These are phyloP conservation scores for Phorcus lineatus DNA, from an alignment of 2,888 invertebrate species.

Conservation along the genomic window DNA sequence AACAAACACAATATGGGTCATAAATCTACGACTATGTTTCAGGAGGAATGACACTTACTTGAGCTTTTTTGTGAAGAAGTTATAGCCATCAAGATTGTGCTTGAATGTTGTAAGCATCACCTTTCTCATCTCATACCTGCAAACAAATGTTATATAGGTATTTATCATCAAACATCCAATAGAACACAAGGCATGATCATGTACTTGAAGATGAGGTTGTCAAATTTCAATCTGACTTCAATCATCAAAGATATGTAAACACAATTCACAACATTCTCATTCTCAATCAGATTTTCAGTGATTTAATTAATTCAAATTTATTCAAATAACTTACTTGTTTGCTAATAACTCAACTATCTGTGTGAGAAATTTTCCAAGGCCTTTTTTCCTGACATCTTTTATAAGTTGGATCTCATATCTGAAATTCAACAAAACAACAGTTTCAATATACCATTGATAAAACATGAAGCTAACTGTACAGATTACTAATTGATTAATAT, in stretches of 20 bases:
- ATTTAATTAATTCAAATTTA: neutral
- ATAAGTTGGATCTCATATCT: conserved; percentile 93
- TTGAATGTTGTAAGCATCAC: conserved; percentile 89
- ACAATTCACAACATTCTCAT: neutral
- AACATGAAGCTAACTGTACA: neutral
- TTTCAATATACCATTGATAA: neutral
- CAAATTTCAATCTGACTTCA: neutral
- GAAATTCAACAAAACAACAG: conserved; percentile 41
- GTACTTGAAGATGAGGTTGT: neutral
- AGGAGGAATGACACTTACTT: conserved; percentile 81
- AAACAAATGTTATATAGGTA: conserved; percentile 26
- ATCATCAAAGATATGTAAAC: neutral
- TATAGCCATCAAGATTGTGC: conserved; percentile 83
- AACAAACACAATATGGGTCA: too few species aligned
- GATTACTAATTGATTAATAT: too few species aligned
- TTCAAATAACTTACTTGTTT: conserved; percentile 70
- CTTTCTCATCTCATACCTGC: conserved; percentile 84
- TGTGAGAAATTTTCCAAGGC: conserved; percentile 89
- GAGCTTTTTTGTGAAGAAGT: conserved; percentile 84
- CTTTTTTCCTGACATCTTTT: conserved; percentile 83
- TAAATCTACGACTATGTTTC: too few species aligned
- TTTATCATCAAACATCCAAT: neutral
- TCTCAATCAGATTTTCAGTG: too few species aligned
- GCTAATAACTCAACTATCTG: conserved; percentile 86
- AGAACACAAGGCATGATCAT: neutral